Evolutionary conservation across 2,797 vertebrate genomes (phyloP).

Genomic region (Menidia menidia): DNA sequence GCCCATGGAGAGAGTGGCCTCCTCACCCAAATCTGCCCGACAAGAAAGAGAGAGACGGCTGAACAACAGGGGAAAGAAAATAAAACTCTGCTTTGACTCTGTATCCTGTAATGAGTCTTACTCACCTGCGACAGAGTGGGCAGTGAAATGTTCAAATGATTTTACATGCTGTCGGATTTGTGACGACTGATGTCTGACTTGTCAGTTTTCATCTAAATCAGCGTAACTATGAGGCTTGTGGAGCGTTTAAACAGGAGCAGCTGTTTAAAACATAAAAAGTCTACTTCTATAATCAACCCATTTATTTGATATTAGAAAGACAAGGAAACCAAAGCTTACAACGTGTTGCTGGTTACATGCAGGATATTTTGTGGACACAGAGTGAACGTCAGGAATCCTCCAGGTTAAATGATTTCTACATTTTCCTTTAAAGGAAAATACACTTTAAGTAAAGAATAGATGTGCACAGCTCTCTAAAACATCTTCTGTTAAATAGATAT

Average conservation of each 20-base stretch:
- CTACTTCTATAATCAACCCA: conserved; percentile 41
- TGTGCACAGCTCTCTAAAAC: conserved; percentile 19
- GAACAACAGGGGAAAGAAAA: conserved; percentile 29
- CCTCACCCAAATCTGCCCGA: conserved; percentile 86
- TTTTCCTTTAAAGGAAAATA: conserved; percentile 30
- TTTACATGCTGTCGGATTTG: conserved; percentile 32
- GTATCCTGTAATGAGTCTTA: conserved; percentile 45
- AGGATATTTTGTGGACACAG: conserved; percentile 38
- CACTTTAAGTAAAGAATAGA: conserved; percentile 24
- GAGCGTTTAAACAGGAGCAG: not conserved
- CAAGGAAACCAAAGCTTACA: conserved; percentile 55
- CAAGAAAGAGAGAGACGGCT: conserved; percentile 31
- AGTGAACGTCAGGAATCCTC: conserved; percentile 24
- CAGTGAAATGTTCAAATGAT: conserved; percentile 35
- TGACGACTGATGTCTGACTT: conserved; percentile 9
- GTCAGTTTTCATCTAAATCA: conserved; percentile 24
- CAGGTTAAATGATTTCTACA: conserved; percentile 23
- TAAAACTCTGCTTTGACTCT: conserved; percentile 37
- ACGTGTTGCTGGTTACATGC: conserved; percentile 41
- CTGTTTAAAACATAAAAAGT: conserved; percentile 1
- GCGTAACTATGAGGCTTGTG: not conserved
- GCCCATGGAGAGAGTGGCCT: conserved; percentile 87
- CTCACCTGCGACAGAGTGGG: conserved; percentile 66
- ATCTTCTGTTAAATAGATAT: conserved; percentile 15
- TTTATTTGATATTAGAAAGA: conserved; percentile 79